A percentile compares a stretch with the other conserved stretches of the same genome.
These are phyloP conservation scores for Cheirogaleus major DNA, from an alignment of 2,797 vertebrate genomes.

Conservation along the genomic window DNA sequence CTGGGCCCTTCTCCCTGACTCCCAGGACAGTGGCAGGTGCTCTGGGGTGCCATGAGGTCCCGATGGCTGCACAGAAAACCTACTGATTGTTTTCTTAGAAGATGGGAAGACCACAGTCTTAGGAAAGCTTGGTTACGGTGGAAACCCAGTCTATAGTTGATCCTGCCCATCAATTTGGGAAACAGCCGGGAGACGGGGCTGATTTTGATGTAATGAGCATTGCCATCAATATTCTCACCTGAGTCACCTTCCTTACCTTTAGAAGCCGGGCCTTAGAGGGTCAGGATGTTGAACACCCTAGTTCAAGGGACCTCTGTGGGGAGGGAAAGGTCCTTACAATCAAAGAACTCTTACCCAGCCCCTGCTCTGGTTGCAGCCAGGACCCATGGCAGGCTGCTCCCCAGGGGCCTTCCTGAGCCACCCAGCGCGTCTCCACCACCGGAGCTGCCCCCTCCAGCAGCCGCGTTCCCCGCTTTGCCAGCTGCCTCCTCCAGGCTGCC, in stretches of 20 bases:
- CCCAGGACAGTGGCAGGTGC: neutral
- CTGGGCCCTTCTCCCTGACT: neutral
- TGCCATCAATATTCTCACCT: rapidly evolving
- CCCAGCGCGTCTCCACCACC: neutral
- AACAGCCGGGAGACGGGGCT: neutral
- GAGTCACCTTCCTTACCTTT: neutral
- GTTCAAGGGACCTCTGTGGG: rapidly evolving
- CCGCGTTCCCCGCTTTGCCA: rapidly evolving
- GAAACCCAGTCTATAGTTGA: neutral
- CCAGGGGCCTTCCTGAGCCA: neutral
- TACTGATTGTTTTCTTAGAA: neutral
- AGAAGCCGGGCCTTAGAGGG: neutral
- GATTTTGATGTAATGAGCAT: neutral
- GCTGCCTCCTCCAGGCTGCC: rapidly evolving
- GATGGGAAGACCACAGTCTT: neutral
- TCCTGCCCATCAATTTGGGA: neutral
- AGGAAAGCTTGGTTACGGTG: neutral
- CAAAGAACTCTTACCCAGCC: neutral
- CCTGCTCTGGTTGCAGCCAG: conserved; percentile 49
- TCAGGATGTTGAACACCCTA: neutral
- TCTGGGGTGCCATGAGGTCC: neutral
- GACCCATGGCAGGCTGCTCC: neutral
- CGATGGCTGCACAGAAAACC: neutral
- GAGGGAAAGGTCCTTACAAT: neutral
- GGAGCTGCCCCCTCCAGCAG: rapidly evolving